Evolutionary conservation across 1,140 invertebrate species (phyloP), one percentile per base, ranked within the genome.

Genomic region (Goniozus legneri): DNA sequence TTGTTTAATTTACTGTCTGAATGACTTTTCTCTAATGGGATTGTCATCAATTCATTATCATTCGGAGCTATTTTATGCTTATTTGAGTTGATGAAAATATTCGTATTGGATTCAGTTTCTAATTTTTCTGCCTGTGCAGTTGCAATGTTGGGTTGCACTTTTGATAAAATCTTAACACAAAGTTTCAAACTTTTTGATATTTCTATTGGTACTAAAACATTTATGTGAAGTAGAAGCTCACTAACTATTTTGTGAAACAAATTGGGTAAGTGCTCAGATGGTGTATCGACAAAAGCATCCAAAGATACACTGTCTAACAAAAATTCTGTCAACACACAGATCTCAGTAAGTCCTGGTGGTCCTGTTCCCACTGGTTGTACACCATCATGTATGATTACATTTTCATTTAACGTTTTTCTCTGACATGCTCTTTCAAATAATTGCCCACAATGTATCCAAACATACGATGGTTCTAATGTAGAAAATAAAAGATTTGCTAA

Each of bases 401-500:
- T 30, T 22, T 54, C 49, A n/a, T 51, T 65, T 52, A 59, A 64
- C 22, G 65, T 51, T 47, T 61, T 63, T 15, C 47, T 54, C 24
- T 76, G 67, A 61, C 84, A 87, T 8, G 85, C 81, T 46, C 79
- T 78, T 38, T 83, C 78, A 65, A 88, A 90, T 43, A 87, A 71
- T 34, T 80, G 79, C 2, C 84, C 87, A 46, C 89, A 82, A 65
- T 89, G 92, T 50, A 85, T 82, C 92, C 92, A 95, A 35, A 95
- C 84, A 63, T 91, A 95, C 36, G 84, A 85, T 1, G 88, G 84
- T 61, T 95, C 90, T 37, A 95, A 78, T 1, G 89, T 88, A 21
- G 87, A 85, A 64, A 96, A 91, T 13, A 96, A 67, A 18, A 94
- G 73, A 71, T 93, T 95, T 1, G 89, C 90, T 10, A 87, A 90